Conservation (phyloP, 2,888 invertebrate species). For the Cryptocephalus primarius region DNA sequence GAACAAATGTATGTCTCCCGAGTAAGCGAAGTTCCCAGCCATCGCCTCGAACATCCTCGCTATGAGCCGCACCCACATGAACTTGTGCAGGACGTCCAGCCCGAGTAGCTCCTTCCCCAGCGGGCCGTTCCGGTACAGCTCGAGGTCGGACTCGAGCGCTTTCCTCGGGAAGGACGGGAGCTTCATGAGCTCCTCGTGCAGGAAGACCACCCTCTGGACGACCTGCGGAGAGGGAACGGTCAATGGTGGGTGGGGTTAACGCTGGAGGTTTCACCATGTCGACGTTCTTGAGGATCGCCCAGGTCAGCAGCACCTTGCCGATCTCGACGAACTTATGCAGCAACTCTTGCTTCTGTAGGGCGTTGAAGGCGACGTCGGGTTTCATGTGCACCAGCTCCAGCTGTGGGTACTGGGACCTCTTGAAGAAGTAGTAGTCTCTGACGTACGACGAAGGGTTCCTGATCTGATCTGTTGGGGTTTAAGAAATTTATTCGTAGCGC, state of each 20-base stretch:
- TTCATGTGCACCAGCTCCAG: slow-evolving; percentile 88
- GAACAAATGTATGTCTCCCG: slow-evolving; percentile 94
- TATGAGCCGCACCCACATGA: slow-evolving; percentile 96
- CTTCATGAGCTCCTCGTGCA: slow-evolving; percentile 98
- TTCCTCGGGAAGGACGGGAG: slow-evolving; percentile 96
- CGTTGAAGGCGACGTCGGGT: slow-evolving; percentile 80
- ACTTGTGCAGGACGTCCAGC: slow-evolving; percentile 94
- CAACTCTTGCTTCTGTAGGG: slow-evolving; percentile 82
- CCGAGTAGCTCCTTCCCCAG: slow-evolving; percentile 67
- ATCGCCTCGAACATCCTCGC: slow-evolving; percentile 96
- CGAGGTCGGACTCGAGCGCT: slow-evolving; percentile 92
- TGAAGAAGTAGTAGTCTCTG: slow-evolving; percentile 68
- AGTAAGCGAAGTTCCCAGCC: slow-evolving; percentile 95
- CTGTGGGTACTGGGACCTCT: slow-evolving; percentile 93
- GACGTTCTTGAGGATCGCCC: slow-evolving; percentile 86
- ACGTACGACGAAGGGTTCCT: slow-evolving; percentile 93
- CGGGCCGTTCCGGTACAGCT: slow-evolving; percentile 79
- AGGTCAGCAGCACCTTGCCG: slow-evolving; percentile 85
- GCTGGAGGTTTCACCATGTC: slow-evolving; percentile 63
- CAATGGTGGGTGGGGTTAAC: too few species aligned
- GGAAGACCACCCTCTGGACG: slow-evolving; percentile 93
- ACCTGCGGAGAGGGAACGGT: slow-evolving; percentile 47
- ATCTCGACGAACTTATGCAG: slow-evolving; percentile 93
- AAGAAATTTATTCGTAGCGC: too few species aligned
- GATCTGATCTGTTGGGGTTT: slow-evolving; percentile 77